phyloP scores from a whole-genome alignment of 2,888 invertebrate species.

The Smittia aterrima region DNA sequence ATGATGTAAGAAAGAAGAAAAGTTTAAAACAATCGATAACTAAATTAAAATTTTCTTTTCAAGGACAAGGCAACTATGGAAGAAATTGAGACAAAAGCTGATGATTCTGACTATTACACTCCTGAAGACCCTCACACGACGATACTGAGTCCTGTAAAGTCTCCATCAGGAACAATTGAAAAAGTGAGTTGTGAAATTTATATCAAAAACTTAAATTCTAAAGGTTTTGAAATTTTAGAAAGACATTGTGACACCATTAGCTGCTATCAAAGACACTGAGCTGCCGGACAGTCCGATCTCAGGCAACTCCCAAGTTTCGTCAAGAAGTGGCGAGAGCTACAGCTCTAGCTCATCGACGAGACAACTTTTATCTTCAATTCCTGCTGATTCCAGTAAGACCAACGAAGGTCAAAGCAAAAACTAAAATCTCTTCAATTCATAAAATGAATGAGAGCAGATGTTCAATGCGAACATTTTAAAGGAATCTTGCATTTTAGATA shows the following conservation, averaged over 20 bases:
- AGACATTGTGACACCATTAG: constrained; percentile 43
- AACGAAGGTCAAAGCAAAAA: not conserved
- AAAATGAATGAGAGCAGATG: no score
- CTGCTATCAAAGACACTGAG: constrained; percentile 59
- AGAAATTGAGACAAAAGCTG: constrained; percentile 54
- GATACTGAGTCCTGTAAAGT: constrained; percentile 60
- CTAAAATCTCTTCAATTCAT: not conserved
- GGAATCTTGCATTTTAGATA: no score
- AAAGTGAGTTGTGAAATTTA: constrained; percentile 44
- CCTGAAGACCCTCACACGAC: constrained; percentile 62
- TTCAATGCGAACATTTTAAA: no score
- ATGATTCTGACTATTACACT: constrained; percentile 77
- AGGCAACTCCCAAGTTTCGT: constrained; percentile 54
- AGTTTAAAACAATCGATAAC: not conserved
- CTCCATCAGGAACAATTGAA: constrained; percentile 48
- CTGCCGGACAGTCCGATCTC: constrained; percentile 70
- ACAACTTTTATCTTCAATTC: constrained; percentile 60
- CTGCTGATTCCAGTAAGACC: not conserved
- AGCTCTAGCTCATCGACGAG: constrained; percentile 78
- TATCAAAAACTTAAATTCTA: not conserved
- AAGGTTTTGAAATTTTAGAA: not conserved
- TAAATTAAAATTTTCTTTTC: not conserved
- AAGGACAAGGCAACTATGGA: constrained; percentile 43
- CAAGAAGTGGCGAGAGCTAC: constrained; percentile 79
- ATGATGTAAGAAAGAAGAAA: constrained; percentile 47